phyloP scores from a whole-genome alignment of 2,888 invertebrate genomes.

The Melangyna quadrimaculata region DNA sequence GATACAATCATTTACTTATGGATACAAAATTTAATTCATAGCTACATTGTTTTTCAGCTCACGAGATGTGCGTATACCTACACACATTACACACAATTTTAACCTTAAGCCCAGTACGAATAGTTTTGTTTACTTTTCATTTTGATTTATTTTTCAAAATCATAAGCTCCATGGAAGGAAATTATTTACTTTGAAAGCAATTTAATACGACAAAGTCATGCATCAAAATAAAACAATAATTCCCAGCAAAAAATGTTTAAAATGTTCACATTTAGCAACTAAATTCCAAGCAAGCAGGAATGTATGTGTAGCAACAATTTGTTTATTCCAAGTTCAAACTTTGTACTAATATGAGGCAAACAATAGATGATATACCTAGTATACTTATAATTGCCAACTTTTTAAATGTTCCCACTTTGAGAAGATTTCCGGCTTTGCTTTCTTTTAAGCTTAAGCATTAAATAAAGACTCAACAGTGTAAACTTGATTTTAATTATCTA shows the following conservation, averaged over 20 bases:
- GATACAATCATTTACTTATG: too few species aligned
- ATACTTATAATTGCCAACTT: neutral
- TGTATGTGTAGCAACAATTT: neutral
- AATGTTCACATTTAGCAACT: neutral
- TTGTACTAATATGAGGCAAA: neutral
- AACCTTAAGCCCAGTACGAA: too few species aligned
- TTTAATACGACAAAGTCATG: neutral
- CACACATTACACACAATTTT: too few species aligned
- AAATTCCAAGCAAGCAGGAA: neutral
- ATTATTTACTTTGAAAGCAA: neutral
- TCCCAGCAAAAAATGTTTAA: neutral
- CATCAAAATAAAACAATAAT: neutral
- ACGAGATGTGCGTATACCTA: too few species aligned
- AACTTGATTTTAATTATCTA: neutral
- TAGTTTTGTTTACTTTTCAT: neutral
- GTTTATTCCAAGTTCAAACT: neutral
- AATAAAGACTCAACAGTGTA: neutral
- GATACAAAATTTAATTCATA: too few species aligned
- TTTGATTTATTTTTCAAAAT: neutral
- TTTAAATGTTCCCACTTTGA: neutral
- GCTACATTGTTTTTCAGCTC: too few species aligned
- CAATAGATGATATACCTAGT: too few species aligned
- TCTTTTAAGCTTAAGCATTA: neutral
- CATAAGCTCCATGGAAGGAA: too few species aligned
- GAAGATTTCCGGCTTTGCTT: neutral